Percentiles rank a stretch among this genome's conserved stretches.
phyloP scores from a whole-genome alignment of 2,797 vertebrate species.

The Hyperoplus immaculatus region DNA sequence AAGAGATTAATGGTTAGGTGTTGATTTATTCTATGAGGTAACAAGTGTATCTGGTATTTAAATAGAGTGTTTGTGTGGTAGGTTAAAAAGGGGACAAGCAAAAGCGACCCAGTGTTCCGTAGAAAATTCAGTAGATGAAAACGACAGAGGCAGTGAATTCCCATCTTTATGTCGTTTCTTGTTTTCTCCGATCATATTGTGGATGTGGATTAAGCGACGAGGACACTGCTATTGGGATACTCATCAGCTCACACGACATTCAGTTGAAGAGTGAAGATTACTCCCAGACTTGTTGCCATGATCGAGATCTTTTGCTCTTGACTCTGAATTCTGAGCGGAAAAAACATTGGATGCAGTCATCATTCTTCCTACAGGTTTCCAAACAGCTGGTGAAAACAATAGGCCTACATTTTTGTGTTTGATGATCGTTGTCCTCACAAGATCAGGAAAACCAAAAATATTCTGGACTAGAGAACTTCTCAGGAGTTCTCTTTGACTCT shows the following conservation, averaged over 20 bases:
- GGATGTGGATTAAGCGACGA: neutral
- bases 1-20: constrained; percentile 18
- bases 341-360: neutral
- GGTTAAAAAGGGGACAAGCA: constrained; percentile 15
- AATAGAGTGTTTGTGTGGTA: neutral
- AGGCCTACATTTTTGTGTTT: neutral
- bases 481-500: constrained; percentile 2
- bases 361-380: neutral
- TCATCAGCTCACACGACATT: constrained; percentile 10
- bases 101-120: neutral
- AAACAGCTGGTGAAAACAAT: neutral
- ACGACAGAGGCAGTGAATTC: neutral
- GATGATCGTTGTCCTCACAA: neutral
- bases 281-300: neutral
- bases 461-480: neutral
- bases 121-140: constrained; percentile 5
- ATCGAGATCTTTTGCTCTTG: constrained; percentile 1
- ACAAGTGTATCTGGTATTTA: constrained; percentile 11
- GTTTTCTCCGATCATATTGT: neutral
- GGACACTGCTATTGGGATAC: neutral
- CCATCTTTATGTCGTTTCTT: neutral
- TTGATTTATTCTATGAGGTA: constrained; percentile 5
- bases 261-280: constrained; percentile 1
- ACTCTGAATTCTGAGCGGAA: neutral
- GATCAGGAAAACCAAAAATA: constrained; percentile 10